Evolutionary conservation across 2,113 vertebrate genomes (phyloP), one percentile per base, ranked within the genome.

Genomic region (Acanthisitta chloris): DNA sequence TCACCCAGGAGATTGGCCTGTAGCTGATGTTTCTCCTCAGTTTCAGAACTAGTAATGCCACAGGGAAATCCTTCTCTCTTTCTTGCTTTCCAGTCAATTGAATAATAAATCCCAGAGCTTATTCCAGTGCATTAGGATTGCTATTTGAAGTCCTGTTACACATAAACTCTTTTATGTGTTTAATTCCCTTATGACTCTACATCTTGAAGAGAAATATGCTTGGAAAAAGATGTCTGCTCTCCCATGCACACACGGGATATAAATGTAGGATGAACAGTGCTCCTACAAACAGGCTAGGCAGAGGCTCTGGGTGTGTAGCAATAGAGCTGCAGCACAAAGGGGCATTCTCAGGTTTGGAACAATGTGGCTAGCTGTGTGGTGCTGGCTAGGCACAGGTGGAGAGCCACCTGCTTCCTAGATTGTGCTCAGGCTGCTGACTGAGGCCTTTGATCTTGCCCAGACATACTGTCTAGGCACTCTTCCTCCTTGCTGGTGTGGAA

Each of bases 61-160:
- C 62, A 66, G 88, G 81, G 94, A 90, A 93, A 80, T 76, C 74
- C 61, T 92, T 62, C 40, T 66, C 33, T 91, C 33, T 84, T 26
- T 92, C 42, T 70, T 81, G 81, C 77, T 81, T 92, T 90, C 66
- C 48, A 80, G 67, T 93, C 81, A 92, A 77, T 88, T 95, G 82
- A 93, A 83, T 90, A 97, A 97, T 88, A 93, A 92, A 82, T 86
- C 64, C 85, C 51, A 88, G 65, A 83, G 91, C 42, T 88, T 86
- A 86, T 73, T 88, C 24, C 64, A 94, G 72, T 70, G 81, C 66
- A 65, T 90, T 79, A 90, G 92, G 81, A 58, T 80, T 95, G 82
- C 71, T 83, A 24, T 95, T 92, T 96, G 85, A 92, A 93, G 58
- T 88, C 54, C 43, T 79, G 61, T 88, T 87, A 86, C 23, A 79